Base-by-base conservation (phyloP, 2,888 invertebrate genomes). In the Chymomyza fuscimana region DNA sequence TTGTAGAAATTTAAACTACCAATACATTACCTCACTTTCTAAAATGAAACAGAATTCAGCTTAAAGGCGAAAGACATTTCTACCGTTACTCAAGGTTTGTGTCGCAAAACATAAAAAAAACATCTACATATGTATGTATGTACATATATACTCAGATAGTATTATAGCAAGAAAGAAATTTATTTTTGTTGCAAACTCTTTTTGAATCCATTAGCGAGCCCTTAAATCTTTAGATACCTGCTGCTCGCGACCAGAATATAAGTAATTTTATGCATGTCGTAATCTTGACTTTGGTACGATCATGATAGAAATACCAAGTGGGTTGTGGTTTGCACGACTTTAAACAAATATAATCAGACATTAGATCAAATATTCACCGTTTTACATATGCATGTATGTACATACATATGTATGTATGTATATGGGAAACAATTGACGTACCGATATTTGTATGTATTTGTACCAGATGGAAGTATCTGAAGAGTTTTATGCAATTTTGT, bases 101-200 rank as follows among this genome's bases (percentile, higher is more conserved):
- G 36, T 36, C 36, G 36, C 36, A 46, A 46, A 46, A 46, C 10
- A 46, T 46, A 12, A 46, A 50, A 62, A 29, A 63, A 51, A 63
- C 51, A 25, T 50, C 61, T 50, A 51, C 64, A 32, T 4, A 51
- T 56, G 10, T 58, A 63, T 10, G 51, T 9, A 63, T 10, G 36
- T 36, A 65, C 29, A 59, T 36, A 60, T 22, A 22, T 59, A 54
- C 50, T 19, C 63, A 65, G 25, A 65, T 36, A 50, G 64, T 77
- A 73, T 80, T 4, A 46, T 46, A 46, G 63, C 67, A 72, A 65
- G 60, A 65, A 40, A 56, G 63, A 69, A 52, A 40, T 64, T 29
- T 56, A 64, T 64, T 36, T 16, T 56, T 64, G 15, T 19, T 46
- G 40, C 40, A 46, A 46, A 46, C 40, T 46, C 40, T 46, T 46